A percentile compares a stretch with the other conserved stretches of the same genome.
Conservation (phyloP, 2,797 vertebrate genomes). For the Cirrhinus mrigala region DNA sequence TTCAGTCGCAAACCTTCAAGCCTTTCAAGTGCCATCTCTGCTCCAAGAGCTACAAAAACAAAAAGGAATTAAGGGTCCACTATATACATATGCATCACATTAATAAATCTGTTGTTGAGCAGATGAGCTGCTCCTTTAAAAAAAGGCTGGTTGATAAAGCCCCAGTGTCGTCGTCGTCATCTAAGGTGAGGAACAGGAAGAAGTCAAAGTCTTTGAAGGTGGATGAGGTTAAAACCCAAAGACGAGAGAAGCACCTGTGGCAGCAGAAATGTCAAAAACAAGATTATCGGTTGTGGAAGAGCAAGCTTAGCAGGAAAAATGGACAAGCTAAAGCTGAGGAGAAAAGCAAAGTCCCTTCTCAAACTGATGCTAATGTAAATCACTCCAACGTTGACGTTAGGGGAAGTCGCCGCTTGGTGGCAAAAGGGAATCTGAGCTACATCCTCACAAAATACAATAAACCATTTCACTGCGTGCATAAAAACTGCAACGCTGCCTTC, state of each 20-base stretch:
- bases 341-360: conserved; percentile 63
- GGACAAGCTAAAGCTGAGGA: conserved; percentile 52
- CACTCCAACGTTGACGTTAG: conserved; percentile 80
- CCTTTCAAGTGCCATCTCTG: conserved; percentile 96
- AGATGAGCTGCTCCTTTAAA: conserved; percentile 76
- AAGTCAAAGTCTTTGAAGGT: conserved; percentile 4
- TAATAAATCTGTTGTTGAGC: conserved; percentile 75
- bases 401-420: conserved; percentile 88
- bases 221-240: conserved; percentile 52
- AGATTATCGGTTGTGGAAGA: conserved; percentile 18
- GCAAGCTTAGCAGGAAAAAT: conserved; percentile 62
- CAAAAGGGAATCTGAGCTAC: conserved; percentile 92
- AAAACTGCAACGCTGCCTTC: conserved; percentile 92
- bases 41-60: conserved; percentile 89
- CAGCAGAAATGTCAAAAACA: conserved; percentile 61
- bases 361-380: conserved; percentile 59
- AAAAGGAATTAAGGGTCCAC: conserved; percentile 88
- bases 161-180: conserved; percentile 58
- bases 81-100: conserved; percentile 88
- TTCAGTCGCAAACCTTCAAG: conserved; percentile 84
- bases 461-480: conserved; percentile 94
- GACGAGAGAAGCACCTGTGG: conserved; percentile 56
- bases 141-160: conserved; percentile 71
- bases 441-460: conserved; percentile 94
- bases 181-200: conserved; percentile 38